phyloP scores from a whole-genome alignment of 1,140 invertebrate species.

The Sitodiplosis mosellana region DNA sequence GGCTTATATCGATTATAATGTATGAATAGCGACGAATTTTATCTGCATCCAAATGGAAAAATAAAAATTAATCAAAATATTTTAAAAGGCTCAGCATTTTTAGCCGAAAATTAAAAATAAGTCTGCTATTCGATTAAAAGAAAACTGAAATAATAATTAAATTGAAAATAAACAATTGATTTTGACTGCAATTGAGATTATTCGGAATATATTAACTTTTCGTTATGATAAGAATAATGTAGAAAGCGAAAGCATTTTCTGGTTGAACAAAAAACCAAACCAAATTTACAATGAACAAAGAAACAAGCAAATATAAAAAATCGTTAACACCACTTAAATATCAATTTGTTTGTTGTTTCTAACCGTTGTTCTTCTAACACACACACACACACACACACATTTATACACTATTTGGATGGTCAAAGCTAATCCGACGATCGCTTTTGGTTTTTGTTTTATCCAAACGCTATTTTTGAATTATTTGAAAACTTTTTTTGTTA shows the following conservation, averaged over 20 bases:
- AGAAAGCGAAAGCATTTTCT: background rate
- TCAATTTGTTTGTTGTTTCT: background rate
- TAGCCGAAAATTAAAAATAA: background rate
- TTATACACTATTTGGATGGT: no score
- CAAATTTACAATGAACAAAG: background rate
- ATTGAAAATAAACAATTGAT: background rate
- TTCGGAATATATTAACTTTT: background rate
- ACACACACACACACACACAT: no score
- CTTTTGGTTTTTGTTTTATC: constrained; percentile 6
- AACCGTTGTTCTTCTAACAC: background rate
- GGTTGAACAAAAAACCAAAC: background rate
- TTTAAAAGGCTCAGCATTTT: background rate
- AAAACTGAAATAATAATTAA: background rate
- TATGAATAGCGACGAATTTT: background rate
- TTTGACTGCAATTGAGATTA: background rate
- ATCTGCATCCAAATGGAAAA: background rate
- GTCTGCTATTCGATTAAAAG: background rate
- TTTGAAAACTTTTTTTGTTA: constrained; percentile 12
- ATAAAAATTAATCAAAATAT: background rate
- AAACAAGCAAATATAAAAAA: background rate
- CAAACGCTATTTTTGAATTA: constrained; percentile 6
- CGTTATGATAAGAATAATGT: background rate
- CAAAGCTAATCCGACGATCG: no score
- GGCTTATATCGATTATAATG: background rate
- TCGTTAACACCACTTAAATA: background rate